These are phyloP conservation scores for Drosophila parthenogenetica DNA, from an alignment of 2,888 invertebrate genomes.

Conservation along the genomic window DNA sequence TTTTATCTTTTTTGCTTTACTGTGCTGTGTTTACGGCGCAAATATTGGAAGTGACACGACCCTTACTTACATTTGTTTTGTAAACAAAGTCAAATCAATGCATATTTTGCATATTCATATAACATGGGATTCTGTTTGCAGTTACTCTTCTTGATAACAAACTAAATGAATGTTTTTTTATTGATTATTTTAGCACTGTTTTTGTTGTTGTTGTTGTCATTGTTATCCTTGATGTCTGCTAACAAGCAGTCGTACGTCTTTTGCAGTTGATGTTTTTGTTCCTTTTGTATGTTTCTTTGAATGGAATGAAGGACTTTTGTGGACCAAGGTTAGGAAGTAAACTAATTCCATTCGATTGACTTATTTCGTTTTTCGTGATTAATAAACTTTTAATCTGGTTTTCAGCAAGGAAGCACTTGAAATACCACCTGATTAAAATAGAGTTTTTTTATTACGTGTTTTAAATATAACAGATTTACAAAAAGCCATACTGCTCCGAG, in stretches of 20 bases:
- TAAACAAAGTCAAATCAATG: conserved; percentile 12
- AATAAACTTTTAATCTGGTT: conserved; percentile 13
- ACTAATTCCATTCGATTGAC: conserved; percentile 34
- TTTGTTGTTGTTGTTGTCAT: conserved; percentile 17
- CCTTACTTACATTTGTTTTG: conserved; percentile 3
- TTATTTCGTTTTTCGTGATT: conserved; percentile 6
- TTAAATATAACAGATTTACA: no score
- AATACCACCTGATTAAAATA: no score
- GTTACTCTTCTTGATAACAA: conserved; percentile 15
- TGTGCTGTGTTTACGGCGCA: neutral
- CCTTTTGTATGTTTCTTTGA: conserved; percentile 31
- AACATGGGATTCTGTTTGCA: conserved; percentile 22
- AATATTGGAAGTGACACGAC: neutral
- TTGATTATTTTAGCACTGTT: conserved; percentile 39
- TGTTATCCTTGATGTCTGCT: conserved; percentile 50
- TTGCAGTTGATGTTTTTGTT: conserved; percentile 53
- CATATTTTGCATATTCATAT: conserved; percentile 13
- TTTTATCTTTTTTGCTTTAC: conserved; percentile 3
- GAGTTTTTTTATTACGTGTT: no score
- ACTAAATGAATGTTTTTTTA: conserved; percentile 44
- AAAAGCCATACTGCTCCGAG: no score
- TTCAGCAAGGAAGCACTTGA: neutral
- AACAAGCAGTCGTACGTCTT: conserved; percentile 57
- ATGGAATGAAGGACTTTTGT: conserved; percentile 18
- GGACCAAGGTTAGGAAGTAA: conserved; percentile 23